phyloP scores from a whole-genome alignment of 1,140 invertebrate genomes.

The Lepidurus couesii region DNA sequence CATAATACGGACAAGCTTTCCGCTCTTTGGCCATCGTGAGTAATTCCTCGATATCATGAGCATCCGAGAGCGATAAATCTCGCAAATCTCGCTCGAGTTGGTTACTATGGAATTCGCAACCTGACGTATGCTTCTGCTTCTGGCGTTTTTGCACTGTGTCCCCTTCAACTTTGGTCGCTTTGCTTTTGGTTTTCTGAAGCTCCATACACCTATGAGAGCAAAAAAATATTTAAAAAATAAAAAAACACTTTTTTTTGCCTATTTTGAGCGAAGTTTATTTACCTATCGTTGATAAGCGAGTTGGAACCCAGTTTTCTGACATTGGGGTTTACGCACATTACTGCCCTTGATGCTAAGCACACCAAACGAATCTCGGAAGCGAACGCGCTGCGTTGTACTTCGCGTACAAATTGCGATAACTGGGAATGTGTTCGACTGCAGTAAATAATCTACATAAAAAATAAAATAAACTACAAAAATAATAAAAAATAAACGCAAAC shows the following conservation, averaged over 20 bases:
- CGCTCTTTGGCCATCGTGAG: conserved; percentile 60
- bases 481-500: conserved; percentile 26
- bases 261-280: conserved; percentile 32
- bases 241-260: not conserved
- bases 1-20: conserved; percentile 87
- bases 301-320: conserved; percentile 70
- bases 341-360: conserved; percentile 83
- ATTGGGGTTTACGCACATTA: conserved; percentile 81
- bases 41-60: conserved; percentile 85
- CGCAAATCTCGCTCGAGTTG: conserved; percentile 43
- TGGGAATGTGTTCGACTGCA: conserved; percentile 96
- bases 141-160: conserved; percentile 49
- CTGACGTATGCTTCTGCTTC: conserved; percentile 38
- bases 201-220: conserved; percentile 65
- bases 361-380: conserved; percentile 64
- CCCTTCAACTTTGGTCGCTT: conserved; percentile 52
- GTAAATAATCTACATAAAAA: conserved; percentile 70
- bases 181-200: conserved; percentile 61
- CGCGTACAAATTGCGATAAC: conserved; percentile 84
- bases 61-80: conserved; percentile 51
- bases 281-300: conserved; percentile 85
- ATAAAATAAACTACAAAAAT: conserved; percentile 38
- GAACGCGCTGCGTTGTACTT: conserved; percentile 80
- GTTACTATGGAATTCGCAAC: conserved; percentile 61
- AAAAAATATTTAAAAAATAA: conserved; percentile 27